Conservation (phyloP, 2,113 vertebrate species). For the Pipra filicauda region DNA sequence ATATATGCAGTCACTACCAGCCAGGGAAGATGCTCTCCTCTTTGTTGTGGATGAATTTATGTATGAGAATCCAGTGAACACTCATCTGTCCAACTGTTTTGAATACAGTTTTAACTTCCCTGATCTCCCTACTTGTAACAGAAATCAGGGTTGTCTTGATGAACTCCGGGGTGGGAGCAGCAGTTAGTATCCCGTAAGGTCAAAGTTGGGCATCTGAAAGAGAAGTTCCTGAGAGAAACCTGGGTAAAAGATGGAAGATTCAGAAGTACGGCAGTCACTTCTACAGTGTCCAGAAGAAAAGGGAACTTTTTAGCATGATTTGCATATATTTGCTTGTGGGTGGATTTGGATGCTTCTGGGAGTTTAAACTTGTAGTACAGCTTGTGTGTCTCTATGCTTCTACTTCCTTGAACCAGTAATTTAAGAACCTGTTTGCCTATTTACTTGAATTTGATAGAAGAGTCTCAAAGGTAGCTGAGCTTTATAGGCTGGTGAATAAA, state of each 20-base stretch:
- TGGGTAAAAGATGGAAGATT: neutral
- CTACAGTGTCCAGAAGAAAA: neutral
- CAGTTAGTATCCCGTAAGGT: neutral
- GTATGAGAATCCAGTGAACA: neutral
- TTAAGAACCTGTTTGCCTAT: neutral
- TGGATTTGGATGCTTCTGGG: neutral
- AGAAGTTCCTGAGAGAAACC: neutral
- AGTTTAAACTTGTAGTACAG: conserved; percentile 38
- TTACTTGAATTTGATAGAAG: neutral
- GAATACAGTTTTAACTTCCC: neutral
- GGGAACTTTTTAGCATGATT: neutral
- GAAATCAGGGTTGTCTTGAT: neutral
- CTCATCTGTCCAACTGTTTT: neutral
- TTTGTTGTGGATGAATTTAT: neutral
- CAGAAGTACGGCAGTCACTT: neutral
- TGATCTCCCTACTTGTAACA: neutral
- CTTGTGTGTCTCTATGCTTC: neutral
- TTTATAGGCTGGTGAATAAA: neutral
- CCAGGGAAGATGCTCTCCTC: neutral
- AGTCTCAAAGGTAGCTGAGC: neutral
- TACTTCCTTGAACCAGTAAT: conserved; percentile 19
- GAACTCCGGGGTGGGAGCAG: fast-evolving
- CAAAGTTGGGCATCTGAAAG: neutral
- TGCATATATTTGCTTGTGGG: conserved; percentile 26
- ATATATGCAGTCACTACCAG: neutral